These are phyloP conservation scores for Epinotia brunnichana DNA, from an alignment of 2,888 invertebrate species.

Conservation along the genomic window DNA sequence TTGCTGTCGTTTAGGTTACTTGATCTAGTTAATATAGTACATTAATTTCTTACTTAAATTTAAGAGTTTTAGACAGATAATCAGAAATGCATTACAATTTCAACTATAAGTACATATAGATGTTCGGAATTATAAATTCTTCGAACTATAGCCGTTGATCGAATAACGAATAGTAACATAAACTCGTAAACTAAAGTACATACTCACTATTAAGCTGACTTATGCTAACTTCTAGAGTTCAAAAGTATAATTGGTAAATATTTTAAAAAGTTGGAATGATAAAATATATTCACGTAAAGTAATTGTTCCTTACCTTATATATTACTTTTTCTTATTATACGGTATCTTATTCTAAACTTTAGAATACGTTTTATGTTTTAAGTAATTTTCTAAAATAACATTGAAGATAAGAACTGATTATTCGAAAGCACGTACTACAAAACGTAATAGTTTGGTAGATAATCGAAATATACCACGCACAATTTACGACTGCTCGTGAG, in stretches of 20 bases:
- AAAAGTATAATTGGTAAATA: conserved; percentile 8
- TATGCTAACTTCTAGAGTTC: conserved; percentile 5
- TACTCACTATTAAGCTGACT: conserved; percentile 8
- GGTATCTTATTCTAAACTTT: conserved; percentile 6
- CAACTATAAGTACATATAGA: not conserved
- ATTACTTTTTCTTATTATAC: conserved; percentile 4
- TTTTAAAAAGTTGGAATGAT: conserved; percentile 32
- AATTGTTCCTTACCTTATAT: conserved; percentile 37
- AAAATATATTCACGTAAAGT: conserved; percentile 25
- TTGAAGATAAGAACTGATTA: not conserved
- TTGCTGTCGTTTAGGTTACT: conserved; percentile 57
- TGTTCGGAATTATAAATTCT: no score
- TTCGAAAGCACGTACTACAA: not conserved
- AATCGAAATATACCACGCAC: no score
- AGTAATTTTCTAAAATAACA: not conserved
- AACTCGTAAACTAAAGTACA: conserved; percentile 29
- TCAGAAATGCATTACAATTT: not conserved
- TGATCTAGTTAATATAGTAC: conserved; percentile 29
- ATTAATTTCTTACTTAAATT: conserved; percentile 13
- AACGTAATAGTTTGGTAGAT: not conserved
- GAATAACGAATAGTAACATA: not conserved
- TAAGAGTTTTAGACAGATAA: conserved; percentile 7
- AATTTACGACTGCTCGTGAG: no score
- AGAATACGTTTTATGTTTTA: conserved; percentile 5
- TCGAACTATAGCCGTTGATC: no score